phyloP scores from a whole-genome alignment of 2,113 vertebrate genomes.

The Delphinus delphis region DNA sequence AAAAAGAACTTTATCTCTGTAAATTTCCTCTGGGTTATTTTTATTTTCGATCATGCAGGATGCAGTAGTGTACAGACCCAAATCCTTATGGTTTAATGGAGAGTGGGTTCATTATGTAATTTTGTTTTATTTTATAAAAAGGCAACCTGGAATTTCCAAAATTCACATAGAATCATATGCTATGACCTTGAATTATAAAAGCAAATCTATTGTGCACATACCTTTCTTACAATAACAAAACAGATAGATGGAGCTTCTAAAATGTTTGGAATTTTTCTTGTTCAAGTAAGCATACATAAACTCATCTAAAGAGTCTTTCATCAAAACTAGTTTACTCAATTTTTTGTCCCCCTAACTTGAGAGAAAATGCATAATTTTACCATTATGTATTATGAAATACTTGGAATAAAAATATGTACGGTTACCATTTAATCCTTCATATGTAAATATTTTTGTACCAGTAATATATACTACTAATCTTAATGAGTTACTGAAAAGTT shows the following conservation, averaged over 20 bases:
- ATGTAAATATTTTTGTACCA: background rate
- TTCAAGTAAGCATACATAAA: background rate
- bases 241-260: background rate
- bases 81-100: background rate
- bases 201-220: background rate
- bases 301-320: background rate
- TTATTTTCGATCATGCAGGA: background rate
- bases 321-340: background rate
- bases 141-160: background rate
- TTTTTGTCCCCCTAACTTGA: background rate
- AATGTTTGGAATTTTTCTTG: constrained; percentile 24
- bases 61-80: background rate
- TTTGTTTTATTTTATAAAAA: background rate
- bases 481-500: background rate
- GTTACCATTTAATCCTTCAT: background rate
- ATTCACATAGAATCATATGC: background rate
- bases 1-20: background rate
- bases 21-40: background rate
- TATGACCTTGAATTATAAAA: constrained; percentile 21
- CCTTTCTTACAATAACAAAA: background rate
- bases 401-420: background rate
- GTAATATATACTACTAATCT: background rate
- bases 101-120: background rate
- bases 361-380: background rate
- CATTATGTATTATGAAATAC: constrained; percentile 1